Conservation (phyloP, 2,113 vertebrate species). For the Cyrtonyx montezumae region DNA sequence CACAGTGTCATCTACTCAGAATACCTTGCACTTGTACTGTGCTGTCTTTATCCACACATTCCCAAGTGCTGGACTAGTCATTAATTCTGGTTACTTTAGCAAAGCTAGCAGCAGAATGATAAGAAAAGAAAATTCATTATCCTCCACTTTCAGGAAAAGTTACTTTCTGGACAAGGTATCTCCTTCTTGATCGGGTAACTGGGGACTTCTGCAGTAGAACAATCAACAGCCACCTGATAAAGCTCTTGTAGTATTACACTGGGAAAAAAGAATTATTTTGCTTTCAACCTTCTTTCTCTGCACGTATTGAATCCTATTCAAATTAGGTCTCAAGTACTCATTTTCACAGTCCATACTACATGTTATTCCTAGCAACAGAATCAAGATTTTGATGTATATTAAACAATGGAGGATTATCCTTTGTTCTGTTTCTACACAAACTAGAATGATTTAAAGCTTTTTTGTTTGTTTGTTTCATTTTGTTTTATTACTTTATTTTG, state of each 20-base stretch:
- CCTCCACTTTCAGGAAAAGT: not conserved
- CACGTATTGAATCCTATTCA: not conserved
- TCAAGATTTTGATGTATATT: not conserved
- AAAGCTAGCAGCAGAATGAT: not conserved
- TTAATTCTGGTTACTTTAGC: not conserved
- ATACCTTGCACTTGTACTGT: not conserved
- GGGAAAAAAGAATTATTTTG: not conserved
- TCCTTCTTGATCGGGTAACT: not conserved
- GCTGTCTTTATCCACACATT: not conserved
- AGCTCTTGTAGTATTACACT: not conserved
- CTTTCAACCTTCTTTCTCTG: not conserved
- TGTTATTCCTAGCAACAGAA: not conserved
- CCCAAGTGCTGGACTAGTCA: not conserved
- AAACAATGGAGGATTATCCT: not conserved
- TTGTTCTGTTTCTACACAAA: not conserved
- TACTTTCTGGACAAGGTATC: not conserved
- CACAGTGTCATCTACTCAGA: conserved; percentile 13
- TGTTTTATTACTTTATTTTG: not conserved
- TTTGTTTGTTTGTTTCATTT: too few relatives aligned
- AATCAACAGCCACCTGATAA: not conserved
- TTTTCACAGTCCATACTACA: not conserved
- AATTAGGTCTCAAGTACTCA: not conserved
- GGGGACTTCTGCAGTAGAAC: not conserved
- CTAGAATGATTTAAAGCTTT: not conserved
- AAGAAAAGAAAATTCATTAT: not conserved